These are phyloP conservation scores for Protonemura montana DNA, from an alignment of 2,888 invertebrate species.

Conservation along the genomic window DNA sequence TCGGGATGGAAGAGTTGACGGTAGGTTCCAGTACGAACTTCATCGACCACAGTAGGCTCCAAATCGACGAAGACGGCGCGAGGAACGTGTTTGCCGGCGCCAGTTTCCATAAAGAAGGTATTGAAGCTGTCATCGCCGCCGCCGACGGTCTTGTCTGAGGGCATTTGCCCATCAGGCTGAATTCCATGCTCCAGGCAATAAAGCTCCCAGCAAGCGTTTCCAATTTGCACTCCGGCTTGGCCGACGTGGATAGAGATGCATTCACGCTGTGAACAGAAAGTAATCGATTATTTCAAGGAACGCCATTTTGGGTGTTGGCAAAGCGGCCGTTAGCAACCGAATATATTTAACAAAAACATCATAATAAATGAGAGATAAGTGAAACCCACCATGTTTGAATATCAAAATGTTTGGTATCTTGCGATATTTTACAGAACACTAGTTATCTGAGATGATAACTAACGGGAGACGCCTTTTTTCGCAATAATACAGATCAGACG, in stretches of 20 bases:
- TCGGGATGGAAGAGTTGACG: conserved; percentile 68
- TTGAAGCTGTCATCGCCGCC: conserved; percentile 95
- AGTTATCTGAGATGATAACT: neutral
- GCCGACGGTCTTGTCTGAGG: conserved; percentile 89
- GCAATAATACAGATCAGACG: conserved; percentile 16
- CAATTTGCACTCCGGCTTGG: conserved; percentile 88
- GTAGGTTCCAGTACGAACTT: conserved; percentile 84
- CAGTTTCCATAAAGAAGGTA: conserved; percentile 94
- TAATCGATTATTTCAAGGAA: conserved; percentile 1
- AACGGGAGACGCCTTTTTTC: neutral
- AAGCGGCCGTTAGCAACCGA: neutral
- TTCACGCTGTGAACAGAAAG: conserved; percentile 68
- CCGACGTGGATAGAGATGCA: conserved; percentile 82
- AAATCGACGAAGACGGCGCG: conserved; percentile 94
- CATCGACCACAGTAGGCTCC: conserved; percentile 95
- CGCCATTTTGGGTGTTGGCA: conserved; percentile 28
- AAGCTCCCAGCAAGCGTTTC: conserved; percentile 89
- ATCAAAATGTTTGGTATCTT: neutral
- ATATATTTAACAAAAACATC: too few species aligned
- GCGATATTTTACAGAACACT: neutral
- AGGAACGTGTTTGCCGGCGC: conserved; percentile 95
- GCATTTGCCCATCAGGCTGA: conserved; percentile 94
- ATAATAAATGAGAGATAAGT: neutral
- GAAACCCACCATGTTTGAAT: conserved; percentile 23
- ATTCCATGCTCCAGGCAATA: conserved; percentile 90